Evolutionary conservation across 1,140 invertebrate species (phyloP).

Genomic region (Bombus picipes): DNA sequence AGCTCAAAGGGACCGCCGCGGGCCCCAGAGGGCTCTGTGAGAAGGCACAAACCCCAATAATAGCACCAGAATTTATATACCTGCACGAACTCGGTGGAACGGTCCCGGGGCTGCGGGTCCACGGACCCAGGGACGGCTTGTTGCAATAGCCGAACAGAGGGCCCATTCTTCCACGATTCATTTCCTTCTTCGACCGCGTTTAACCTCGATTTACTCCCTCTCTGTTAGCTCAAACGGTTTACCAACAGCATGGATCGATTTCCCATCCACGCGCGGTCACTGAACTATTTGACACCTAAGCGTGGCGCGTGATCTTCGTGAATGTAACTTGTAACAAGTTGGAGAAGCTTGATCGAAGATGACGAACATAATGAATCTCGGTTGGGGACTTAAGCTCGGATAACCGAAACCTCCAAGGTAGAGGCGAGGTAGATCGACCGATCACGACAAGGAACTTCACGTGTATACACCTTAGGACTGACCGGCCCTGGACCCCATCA

Average conservation of each 20-base stretch:
- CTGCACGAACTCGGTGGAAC: constrained; percentile 79
- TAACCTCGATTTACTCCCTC: constrained; percentile 6
- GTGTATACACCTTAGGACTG: constrained; percentile 29
- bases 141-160: constrained; percentile 26
- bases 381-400: neutral
- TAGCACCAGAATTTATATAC: constrained; percentile 83
- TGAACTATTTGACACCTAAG: neutral
- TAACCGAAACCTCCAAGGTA: neutral
- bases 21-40: constrained; percentile 74
- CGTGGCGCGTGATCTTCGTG: neutral
- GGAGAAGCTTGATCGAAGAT: neutral
- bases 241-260: neutral
- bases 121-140: constrained; percentile 65
- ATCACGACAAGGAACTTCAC: constrained; percentile 47
- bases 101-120: constrained; percentile 68
- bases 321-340: too few species aligned
- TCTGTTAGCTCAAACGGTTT: neutral
- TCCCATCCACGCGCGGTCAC: neutral
- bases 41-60: constrained; percentile 82
- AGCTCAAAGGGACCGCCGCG: constrained; percentile 76
- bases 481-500: constrained; percentile 59
- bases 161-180: constrained; percentile 25
- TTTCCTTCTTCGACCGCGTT: neutral
- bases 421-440: neutral
- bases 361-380: neutral